Evolutionary conservation across 2,888 invertebrate species (phyloP).

Genomic region (Napeogenes inachia): DNA sequence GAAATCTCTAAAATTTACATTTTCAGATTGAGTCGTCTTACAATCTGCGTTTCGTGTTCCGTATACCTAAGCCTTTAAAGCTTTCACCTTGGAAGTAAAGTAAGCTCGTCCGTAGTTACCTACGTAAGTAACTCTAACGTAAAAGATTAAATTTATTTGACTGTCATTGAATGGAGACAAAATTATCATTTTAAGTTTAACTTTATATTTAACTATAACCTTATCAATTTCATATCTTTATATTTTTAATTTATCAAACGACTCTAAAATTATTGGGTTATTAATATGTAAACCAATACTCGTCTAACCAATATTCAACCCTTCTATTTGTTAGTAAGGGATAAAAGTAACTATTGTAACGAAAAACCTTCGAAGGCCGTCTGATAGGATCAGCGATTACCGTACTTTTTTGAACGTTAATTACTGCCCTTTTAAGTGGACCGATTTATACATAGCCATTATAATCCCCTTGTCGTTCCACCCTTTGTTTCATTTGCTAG

Average conservation of each 20-base stretch:
- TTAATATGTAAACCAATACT: too few relatives aligned
- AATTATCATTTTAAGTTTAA: background rate
- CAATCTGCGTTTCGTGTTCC: conserved; percentile 30
- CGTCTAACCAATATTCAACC: background rate
- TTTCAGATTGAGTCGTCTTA: conserved; percentile 36
- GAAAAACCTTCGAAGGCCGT: conserved; percentile 9
- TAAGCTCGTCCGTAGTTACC: conserved; percentile 13
- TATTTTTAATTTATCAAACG: too few relatives aligned
- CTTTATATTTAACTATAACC: too few relatives aligned
- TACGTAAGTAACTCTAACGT: conserved; percentile 6
- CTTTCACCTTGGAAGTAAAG: conserved; percentile 24
- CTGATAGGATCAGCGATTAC: conserved; percentile 30
- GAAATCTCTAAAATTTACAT: conserved; percentile 42
- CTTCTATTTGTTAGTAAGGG: background rate
- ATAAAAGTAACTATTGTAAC: background rate
- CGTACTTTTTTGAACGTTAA: conserved; percentile 29
- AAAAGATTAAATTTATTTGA: background rate
- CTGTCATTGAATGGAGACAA: background rate
- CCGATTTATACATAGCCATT: conserved; percentile 40
- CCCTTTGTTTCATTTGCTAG: conserved; percentile 24
- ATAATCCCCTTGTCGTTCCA: conserved; percentile 20
- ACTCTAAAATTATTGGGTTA: too few relatives aligned
- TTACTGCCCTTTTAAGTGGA: conserved; percentile 30
- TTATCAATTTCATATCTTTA: too few relatives aligned
- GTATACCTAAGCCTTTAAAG: conserved; percentile 29